These are phyloP conservation scores for Ciconia nigra DNA, from an alignment of 2,797 vertebrate species.

Conservation along the genomic window DNA sequence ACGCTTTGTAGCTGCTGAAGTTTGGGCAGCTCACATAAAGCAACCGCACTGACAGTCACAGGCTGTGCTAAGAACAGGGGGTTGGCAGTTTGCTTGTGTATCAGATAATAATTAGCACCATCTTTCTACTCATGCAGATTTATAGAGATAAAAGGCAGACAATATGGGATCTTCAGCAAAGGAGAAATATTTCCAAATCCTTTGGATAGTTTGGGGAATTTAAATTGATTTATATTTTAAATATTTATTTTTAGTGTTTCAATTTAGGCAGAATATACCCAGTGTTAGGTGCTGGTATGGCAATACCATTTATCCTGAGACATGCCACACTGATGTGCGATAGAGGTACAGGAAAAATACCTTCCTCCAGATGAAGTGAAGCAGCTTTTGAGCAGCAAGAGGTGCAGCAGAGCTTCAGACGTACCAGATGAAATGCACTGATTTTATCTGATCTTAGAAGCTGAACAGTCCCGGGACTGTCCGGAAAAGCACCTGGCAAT, in stretches of 20 bases:
- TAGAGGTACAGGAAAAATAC: background rate
- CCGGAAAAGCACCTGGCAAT: background rate
- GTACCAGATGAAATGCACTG: background rate
- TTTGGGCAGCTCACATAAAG: background rate
- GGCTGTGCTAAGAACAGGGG: background rate
- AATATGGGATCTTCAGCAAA: background rate
- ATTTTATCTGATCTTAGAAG: background rate
- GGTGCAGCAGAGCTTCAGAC: background rate
- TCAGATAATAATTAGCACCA: background rate
- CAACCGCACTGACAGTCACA: background rate
- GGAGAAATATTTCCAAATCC: background rate
- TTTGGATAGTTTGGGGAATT: background rate
- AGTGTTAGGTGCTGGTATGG: background rate
- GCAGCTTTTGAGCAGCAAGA: background rate
- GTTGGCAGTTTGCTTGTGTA: background rate
- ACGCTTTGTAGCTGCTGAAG: background rate
- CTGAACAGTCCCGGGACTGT: background rate
- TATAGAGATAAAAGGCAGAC: background rate
- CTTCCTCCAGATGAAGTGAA: background rate
- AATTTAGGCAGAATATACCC: background rate
- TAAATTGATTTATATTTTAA: background rate
- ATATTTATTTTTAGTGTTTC: background rate
- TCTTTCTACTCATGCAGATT: background rate
- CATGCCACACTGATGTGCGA: accelerated
- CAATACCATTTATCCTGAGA: background rate